Percentiles rank a stretch among this genome's conserved stretches.
phyloP scores from a whole-genome alignment of 2,113 vertebrate genomes.

The Sterna hirundo region DNA sequence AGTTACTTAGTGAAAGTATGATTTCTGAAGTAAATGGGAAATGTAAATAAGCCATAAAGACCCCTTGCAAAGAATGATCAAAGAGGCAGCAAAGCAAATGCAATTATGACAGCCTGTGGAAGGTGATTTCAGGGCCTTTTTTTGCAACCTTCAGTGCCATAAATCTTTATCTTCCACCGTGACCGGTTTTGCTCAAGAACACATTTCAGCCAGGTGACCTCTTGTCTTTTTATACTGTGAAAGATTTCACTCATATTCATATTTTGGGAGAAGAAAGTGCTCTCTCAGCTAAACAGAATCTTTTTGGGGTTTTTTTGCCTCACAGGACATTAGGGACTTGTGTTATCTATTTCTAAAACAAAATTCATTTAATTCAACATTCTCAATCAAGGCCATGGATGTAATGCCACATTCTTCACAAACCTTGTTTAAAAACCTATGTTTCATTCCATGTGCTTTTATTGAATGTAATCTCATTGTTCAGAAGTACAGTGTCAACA shows the following conservation, averaged over 20 bases:
- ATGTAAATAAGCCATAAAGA: not conserved
- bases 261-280: not conserved
- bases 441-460: not conserved
- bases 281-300: not conserved
- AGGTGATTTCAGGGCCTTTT: not conserved
- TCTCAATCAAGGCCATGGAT: not conserved
- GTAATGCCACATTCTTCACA: not conserved
- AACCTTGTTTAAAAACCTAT: not conserved
- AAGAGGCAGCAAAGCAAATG: not conserved
- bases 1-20: not conserved
- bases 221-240: not conserved
- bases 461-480: not conserved
- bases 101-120: not conserved
- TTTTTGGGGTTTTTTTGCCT: not conserved
- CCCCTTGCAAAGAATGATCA: not conserved
- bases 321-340: not conserved
- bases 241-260: not conserved
- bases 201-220: not conserved
- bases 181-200: not conserved
- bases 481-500: not conserved
- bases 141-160: not conserved
- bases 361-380: slow-evolving; percentile 11
- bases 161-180: not conserved
- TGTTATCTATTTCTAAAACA: not conserved
- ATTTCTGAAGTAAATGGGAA: not conserved